Evolutionary conservation across 2,888 invertebrate genomes (phyloP).

Genomic region (Allolobophora icterica): DNA sequence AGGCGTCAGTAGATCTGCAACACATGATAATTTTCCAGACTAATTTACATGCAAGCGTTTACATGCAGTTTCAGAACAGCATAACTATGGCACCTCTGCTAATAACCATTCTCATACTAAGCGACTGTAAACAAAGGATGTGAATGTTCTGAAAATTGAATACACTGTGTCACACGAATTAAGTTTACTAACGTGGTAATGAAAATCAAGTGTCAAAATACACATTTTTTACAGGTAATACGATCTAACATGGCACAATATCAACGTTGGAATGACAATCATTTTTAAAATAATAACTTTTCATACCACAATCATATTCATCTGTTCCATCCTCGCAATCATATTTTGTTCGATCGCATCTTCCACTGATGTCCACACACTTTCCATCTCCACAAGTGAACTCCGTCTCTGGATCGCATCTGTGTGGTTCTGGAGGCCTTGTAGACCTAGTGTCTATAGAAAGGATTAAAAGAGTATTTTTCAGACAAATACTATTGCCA

Average conservation of each 20-base stretch:
- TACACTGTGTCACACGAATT: no score
- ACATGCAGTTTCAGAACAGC: no score
- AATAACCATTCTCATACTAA: no score
- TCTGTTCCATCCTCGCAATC: constrained; percentile 77
- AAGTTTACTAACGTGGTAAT: not conserved
- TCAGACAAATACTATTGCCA: not conserved
- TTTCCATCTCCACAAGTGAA: constrained; percentile 61
- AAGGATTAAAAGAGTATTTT: not conserved
- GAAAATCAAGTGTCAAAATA: not conserved
- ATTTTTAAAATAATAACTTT: not conserved
- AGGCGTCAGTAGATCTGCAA: not conserved
- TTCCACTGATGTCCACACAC: constrained; percentile 79
- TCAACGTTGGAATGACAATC: not conserved
- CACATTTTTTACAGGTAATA: not conserved
- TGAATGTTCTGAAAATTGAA: no score
- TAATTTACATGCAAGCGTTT: not conserved
- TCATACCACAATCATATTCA: constrained; percentile 65
- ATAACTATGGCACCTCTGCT: no score
- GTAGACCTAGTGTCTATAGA: not conserved
- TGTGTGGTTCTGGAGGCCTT: not conserved
- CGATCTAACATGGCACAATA: not conserved
- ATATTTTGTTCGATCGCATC: constrained; percentile 77
- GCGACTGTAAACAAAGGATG: no score
- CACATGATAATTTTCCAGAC: no score
- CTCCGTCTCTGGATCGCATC: not conserved